A percentile compares a stretch with the other conserved stretches of the same genome.
These are phyloP conservation scores for Urophycis tenuis DNA, from an alignment of 2,797 vertebrate species.

Conservation along the genomic window DNA sequence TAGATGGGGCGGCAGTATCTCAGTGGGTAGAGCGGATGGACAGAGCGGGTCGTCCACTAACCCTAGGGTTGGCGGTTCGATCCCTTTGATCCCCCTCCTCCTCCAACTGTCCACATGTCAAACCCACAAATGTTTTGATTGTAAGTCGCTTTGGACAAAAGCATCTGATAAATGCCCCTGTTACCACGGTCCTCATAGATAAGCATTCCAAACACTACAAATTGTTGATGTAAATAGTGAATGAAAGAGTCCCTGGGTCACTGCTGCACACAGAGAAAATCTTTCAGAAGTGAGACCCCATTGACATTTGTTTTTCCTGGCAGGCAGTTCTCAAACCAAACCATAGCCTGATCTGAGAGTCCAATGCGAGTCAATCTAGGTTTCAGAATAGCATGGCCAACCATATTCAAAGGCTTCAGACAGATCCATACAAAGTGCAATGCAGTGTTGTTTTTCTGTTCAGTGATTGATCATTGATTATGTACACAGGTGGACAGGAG, in stretches of 20 bases:
- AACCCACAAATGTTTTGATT: too few species aligned
- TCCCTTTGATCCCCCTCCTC: too few species aligned
- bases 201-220: not conserved
- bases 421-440: not conserved
- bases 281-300: not conserved
- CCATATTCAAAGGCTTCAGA: constrained; percentile 3
- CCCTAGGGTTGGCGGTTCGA: too few species aligned
- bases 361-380: not conserved
- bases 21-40: too few species aligned
- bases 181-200: too few species aligned
- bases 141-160: too few species aligned
- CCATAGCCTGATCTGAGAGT: not conserved
- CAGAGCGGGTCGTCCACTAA: too few species aligned
- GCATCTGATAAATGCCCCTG: too few species aligned
- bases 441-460: constrained; percentile 4
- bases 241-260: not conserved
- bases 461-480: constrained; percentile 14
- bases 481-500: constrained; percentile 7
- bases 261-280: not conserved
- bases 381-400: not conserved
- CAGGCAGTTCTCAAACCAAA: not conserved
- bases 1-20: too few species aligned
- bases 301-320: not conserved
- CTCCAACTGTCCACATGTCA: too few species aligned
- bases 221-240: not conserved